Percentiles rank a stretch among this genome's conserved stretches.
These are phyloP conservation scores for Bubo bubo DNA, from an alignment of 2,113 vertebrate species.

Conservation along the genomic window DNA sequence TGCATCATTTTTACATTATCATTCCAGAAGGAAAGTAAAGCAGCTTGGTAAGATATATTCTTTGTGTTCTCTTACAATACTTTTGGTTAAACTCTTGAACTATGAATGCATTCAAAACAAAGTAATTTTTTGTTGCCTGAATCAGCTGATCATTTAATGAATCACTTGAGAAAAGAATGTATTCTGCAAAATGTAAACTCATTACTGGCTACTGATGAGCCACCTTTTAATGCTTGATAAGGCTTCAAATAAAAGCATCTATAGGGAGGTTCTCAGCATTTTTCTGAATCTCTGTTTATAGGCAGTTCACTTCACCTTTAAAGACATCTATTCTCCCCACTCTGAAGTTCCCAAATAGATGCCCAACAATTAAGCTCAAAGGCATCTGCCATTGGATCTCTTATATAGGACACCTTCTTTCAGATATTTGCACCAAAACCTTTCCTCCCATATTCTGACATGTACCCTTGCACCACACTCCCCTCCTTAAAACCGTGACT, in stretches of 20 bases:
- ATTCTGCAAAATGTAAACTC: neutral
- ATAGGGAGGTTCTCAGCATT: neutral
- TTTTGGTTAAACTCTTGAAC: neutral
- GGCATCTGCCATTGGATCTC: neutral
- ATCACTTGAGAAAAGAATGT: neutral
- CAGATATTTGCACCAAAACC: neutral
- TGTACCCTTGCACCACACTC: neutral
- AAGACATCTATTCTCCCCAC: neutral
- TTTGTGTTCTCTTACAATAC: neutral
- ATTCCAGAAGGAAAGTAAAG: neutral
- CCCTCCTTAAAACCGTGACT: neutral
- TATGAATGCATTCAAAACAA: neutral
- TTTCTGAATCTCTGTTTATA: neutral
- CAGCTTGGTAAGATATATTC: neutral
- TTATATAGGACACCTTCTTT: neutral
- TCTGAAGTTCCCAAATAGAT: neutral
- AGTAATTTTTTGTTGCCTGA: neutral
- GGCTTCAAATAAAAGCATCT: neutral
- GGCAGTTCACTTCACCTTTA: neutral
- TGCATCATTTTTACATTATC: neutral
- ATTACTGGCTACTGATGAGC: neutral
- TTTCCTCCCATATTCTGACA: neutral
- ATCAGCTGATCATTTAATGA: neutral
- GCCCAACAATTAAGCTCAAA: neutral
- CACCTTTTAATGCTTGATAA: neutral